phyloP scores from a whole-genome alignment of 2,888 invertebrate genomes.

The Eupithecia centaureata region DNA sequence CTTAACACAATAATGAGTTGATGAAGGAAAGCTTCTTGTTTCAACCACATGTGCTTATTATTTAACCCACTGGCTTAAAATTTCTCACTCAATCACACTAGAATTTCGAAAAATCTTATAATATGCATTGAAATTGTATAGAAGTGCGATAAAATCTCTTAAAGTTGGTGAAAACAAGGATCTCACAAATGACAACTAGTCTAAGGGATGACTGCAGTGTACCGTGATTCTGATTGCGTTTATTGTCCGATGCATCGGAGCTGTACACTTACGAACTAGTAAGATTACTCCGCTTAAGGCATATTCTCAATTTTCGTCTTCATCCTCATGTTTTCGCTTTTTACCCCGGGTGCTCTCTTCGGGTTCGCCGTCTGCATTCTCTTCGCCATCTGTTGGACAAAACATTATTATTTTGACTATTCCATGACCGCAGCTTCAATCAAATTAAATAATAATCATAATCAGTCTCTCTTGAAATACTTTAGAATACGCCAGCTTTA shows the following conservation, averaged over 20 bases:
- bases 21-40: background rate
- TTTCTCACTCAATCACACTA: background rate
- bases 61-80: background rate
- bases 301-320: conserved; percentile 81
- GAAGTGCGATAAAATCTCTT: conserved; percentile 2
- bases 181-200: conserved; percentile 76
- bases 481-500: too few species aligned
- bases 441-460: too few species aligned
- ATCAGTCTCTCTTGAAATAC: too few species aligned
- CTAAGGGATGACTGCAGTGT: conserved; percentile 61
- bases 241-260: conserved; percentile 82
- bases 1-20: background rate
- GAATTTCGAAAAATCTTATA: background rate
- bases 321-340: conserved; percentile 85
- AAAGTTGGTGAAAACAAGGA: conserved; percentile 38
- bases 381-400: conserved; percentile 67
- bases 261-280: conserved; percentile 83
- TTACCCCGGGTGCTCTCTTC: conserved; percentile 85
- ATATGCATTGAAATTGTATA: background rate
- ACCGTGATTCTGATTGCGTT: conserved; percentile 63
- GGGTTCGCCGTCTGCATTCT: conserved; percentile 67
- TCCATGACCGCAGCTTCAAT: too few species aligned
- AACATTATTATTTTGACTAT: too few species aligned
- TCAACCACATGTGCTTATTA: background rate
- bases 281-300: conserved; percentile 80